Percentiles rank a stretch among this genome's conserved stretches.
Conservation (phyloP, 2,888 invertebrate species). For the Phaonia tiefii region DNA sequence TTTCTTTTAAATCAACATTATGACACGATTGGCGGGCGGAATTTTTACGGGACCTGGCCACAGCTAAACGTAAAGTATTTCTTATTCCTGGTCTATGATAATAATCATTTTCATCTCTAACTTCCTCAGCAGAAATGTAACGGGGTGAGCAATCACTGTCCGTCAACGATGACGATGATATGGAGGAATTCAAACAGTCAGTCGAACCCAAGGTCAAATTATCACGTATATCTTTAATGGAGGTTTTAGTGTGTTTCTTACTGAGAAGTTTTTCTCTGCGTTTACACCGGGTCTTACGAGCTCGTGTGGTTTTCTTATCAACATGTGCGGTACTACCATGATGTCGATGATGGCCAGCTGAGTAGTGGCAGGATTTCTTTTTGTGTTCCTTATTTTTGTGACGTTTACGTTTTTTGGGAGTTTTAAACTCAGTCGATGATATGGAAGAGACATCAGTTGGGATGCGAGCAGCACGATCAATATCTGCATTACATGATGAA, state of each 20-base stretch:
- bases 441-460: constrained; percentile 69
- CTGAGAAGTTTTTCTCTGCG: constrained; percentile 53
- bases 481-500: constrained; percentile 47
- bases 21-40: neutral
- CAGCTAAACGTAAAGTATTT: constrained; percentile 58
- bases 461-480: constrained; percentile 61
- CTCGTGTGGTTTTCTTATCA: constrained; percentile 36
- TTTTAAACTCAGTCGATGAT: constrained; percentile 68
- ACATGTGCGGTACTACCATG: constrained; percentile 32
- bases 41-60: constrained; percentile 40
- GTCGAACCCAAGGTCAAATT: constrained; percentile 37
- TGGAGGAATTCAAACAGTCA: constrained; percentile 40
- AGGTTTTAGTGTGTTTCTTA: constrained; percentile 53
- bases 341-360: constrained; percentile 47
- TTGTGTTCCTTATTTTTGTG: constrained; percentile 59
- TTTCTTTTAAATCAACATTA: constrained; percentile 58
- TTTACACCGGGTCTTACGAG: constrained; percentile 51
- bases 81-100: constrained; percentile 50
- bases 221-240: constrained; percentile 29
- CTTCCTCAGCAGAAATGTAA: neutral
- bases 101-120: constrained; percentile 7
- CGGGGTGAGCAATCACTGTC: constrained; percentile 33
- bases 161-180: constrained; percentile 34
- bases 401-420: constrained; percentile 68
- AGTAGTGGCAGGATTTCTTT: constrained; percentile 61